A percentile compares a stretch with the other conserved stretches of the same genome.
These are phyloP conservation scores for Leptinotarsa rubiginosa DNA, from an alignment of 2,888 invertebrate species.

Conservation along the genomic window DNA sequence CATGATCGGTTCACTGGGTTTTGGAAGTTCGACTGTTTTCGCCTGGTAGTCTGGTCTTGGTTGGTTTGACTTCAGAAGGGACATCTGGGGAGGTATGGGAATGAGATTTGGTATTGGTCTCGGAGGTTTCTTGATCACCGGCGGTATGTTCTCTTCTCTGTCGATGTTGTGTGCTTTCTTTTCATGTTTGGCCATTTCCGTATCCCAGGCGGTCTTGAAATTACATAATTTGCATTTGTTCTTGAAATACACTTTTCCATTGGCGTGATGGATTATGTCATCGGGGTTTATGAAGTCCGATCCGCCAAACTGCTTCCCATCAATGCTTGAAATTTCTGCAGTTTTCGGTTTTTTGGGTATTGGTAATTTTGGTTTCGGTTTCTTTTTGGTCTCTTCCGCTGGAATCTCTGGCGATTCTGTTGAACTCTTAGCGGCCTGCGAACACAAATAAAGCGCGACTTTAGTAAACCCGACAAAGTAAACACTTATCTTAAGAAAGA, in stretches of 20 bases:
- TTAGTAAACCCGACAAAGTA: slow-evolving; percentile 35
- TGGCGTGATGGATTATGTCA: slow-evolving; percentile 65
- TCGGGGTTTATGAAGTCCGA: slow-evolving; percentile 69
- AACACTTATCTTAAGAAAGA: slow-evolving; percentile 27
- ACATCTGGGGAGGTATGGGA: slow-evolving; percentile 71
- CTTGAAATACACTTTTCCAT: slow-evolving; percentile 66
- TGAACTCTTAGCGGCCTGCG: slow-evolving; percentile 55
- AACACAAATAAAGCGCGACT: slow-evolving; percentile 56
- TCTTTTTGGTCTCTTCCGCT: slow-evolving; percentile 44
- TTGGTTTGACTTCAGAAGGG: slow-evolving; percentile 56
- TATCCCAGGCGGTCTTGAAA: slow-evolving; percentile 71
- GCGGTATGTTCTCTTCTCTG: slow-evolving; percentile 54
- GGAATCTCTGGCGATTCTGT: slow-evolving; percentile 36
- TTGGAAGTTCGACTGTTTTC: slow-evolving; percentile 44
- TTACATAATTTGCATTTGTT: slow-evolving; percentile 70
- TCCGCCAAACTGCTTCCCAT: slow-evolving; percentile 58
- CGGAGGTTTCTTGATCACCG: slow-evolving; percentile 62
- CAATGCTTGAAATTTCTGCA: slow-evolving; percentile 38
- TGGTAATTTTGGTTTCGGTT: slow-evolving; percentile 41
- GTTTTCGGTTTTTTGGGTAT: slow-evolving; percentile 43
- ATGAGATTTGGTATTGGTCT: slow-evolving; percentile 83
- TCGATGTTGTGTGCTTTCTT: slow-evolving; percentile 66
- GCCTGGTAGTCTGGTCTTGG: slow-evolving; percentile 44
- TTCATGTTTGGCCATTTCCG: slow-evolving; percentile 71
- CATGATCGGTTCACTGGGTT: slow-evolving; percentile 59